These are phyloP conservation scores for Cephus cinctus DNA, from an alignment of 1,140 invertebrate species.

Conservation along the genomic window DNA sequence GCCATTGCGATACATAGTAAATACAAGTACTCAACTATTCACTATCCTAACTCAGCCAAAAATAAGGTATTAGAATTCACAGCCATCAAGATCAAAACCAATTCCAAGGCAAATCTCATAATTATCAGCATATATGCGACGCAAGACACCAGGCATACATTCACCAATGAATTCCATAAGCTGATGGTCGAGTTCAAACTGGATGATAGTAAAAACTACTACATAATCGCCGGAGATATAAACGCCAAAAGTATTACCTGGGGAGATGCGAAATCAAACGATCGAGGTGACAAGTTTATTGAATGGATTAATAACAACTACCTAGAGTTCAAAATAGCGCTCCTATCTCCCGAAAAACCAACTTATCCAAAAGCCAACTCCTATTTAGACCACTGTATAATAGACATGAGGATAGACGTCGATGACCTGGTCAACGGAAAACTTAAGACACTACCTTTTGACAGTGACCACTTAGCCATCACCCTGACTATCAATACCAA, in stretches of 20 bases:
- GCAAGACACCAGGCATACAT: neutral
- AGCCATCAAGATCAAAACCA: slow-evolving; percentile 2
- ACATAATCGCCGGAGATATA: slow-evolving; percentile 7
- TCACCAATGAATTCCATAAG: neutral
- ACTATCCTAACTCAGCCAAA: neutral
- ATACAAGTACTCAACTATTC: neutral
- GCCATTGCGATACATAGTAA: slow-evolving; percentile 10
- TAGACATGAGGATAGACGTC: slow-evolving; percentile 5
- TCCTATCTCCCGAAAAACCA: neutral
- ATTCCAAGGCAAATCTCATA: neutral
- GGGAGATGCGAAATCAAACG: neutral
- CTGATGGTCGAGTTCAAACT: neutral
- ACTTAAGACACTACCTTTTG: neutral
- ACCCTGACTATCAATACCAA: slow-evolving; percentile 1
- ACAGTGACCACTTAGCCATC: neutral
- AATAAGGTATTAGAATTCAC: slow-evolving; percentile 13
- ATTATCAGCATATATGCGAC: slow-evolving; percentile 8
- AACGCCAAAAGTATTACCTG: slow-evolving; percentile 2
- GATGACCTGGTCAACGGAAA: too few species aligned
- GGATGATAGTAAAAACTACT: slow-evolving; percentile 3
- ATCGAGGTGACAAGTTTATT: slow-evolving; percentile 1
- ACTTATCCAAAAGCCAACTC: slow-evolving; percentile 3
- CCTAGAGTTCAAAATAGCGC: too few species aligned
- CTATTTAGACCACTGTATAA: slow-evolving; percentile 11
- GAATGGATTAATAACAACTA: too few species aligned